A percentile compares a stretch with the other conserved stretches of the same genome.
phyloP scores from a whole-genome alignment of 2,888 invertebrate species.

The Mycalesis mineus region DNA sequence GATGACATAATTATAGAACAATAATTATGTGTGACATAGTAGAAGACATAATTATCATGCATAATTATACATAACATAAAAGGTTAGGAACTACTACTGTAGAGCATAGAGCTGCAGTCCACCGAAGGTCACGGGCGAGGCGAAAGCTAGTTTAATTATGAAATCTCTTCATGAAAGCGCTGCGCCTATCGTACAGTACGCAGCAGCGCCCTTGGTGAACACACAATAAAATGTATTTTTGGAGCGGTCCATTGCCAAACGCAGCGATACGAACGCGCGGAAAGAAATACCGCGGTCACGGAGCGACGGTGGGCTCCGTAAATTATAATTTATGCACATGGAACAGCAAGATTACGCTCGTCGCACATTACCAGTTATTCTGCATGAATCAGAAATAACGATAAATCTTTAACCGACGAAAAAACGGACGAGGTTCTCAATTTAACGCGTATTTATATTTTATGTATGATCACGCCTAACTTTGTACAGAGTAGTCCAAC shows the following conservation, averaged over 20 bases:
- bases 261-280: conserved; percentile 60
- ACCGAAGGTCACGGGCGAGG: not conserved
- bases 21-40: too few species aligned
- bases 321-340: conserved; percentile 45
- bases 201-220: conserved; percentile 65
- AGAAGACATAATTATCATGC: too few species aligned
- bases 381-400: too few species aligned
- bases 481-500: too few species aligned
- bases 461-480: too few species aligned
- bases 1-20: too few species aligned
- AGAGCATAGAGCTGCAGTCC: too few species aligned
- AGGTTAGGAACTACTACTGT: too few species aligned
- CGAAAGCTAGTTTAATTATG: conserved; percentile 36
- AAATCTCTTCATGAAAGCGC: conserved; percentile 55
- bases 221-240: conserved; percentile 74
- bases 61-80: too few species aligned
- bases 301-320: conserved; percentile 46
- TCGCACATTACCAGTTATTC: not conserved
- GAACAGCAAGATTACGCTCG: conserved; percentile 35
- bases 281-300: conserved; percentile 50
- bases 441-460: too few species aligned
- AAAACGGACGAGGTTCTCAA: too few species aligned
- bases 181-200: conserved; percentile 35
- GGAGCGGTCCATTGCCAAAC: conserved; percentile 70
- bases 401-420: too few species aligned